Evolutionary conservation across 2,888 invertebrate species (phyloP), one percentile per base, ranked within the genome.

Genomic region (Orthonevra nobilis): DNA sequence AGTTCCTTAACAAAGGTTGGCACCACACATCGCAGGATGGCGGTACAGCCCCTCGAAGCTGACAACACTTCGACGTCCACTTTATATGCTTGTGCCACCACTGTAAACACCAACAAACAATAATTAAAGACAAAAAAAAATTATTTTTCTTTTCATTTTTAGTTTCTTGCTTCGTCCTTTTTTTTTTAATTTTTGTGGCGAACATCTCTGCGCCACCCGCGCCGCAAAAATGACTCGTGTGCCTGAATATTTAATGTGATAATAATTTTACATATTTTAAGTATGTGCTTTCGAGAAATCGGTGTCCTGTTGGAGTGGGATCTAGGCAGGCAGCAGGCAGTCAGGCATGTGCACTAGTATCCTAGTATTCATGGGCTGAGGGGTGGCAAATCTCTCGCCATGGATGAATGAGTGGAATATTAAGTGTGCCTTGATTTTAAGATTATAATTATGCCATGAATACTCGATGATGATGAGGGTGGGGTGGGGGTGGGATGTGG

Each of bases 1-100:
- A 93, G 90, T 89, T 94, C 93, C 89, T 92, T 93, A 83, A 93
- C 93, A 88, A 93, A 93, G 85, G 92, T 92, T 84, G 93, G 93
- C 84, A 94, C 91, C 83, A 92, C 91, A 88, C 94, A 94, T 86
- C 93, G 92, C 82, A 94, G 89, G 81, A 94, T 92, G 68, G 94
- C 93, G 34, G 93, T 93, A 87, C 93, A 94, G 56, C 94, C 93
- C 83, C 93, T 90, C 44, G 93, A 91, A 69, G 93, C 93, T 75
- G 92, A 92, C 83, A 93, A 89, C 83, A 93, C 92, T 88, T 93
- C 93, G 81, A 93, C 92, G 85, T 93, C 92, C 83, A 93, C 92
- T 88, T 92, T 93, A 89, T 93, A 94, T 70, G 92, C 91, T 86
- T 94, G 93, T 64, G 93, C 92, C 84, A 94, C 93, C 86, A 94